Evolutionary conservation across 2,797 vertebrate species (phyloP).

Genomic region (Selene dorsalis): DNA sequence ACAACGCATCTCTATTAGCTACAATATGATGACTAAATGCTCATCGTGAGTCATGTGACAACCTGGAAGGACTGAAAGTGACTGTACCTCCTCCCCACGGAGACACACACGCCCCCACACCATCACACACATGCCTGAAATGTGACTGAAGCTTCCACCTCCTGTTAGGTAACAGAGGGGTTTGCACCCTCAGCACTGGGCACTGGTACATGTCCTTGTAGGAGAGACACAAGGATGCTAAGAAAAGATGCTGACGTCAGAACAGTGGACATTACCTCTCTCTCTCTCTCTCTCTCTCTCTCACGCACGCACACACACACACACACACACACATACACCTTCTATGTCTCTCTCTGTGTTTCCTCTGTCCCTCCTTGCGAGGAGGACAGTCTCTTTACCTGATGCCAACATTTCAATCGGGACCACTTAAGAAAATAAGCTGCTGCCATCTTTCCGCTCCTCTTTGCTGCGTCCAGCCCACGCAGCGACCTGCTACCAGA

Average conservation of each 20-base stretch:
- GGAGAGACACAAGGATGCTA: constrained; percentile 44
- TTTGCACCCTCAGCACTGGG: constrained; percentile 60
- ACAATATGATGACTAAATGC: neutral
- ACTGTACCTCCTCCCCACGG: constrained; percentile 12
- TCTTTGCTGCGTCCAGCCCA: constrained; percentile 9
- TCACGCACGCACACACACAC: neutral
- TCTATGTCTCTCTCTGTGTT: constrained; percentile 4
- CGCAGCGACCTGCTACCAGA: neutral
- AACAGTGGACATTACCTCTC: constrained; percentile 8
- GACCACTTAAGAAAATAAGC: constrained; percentile 75
- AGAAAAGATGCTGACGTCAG: constrained; percentile 69
- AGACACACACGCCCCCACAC: neutral
- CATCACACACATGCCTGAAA: constrained; percentile 13
- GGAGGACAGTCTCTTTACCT: constrained; percentile 55
- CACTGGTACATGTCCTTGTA: constrained; percentile 66
- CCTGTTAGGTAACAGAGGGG: constrained; percentile 41
- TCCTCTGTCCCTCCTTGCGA: constrained; percentile 43
- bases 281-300: constrained; percentile 7
- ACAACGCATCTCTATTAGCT: constrained; percentile 2
- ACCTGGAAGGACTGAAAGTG: constrained; percentile 2
- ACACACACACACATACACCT: constrained; percentile 2
- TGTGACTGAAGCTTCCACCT: constrained; percentile 16
- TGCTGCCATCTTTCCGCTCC: constrained; percentile 38
- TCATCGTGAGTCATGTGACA: neutral
- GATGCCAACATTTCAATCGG: constrained; percentile 65